Base-by-base conservation (phyloP, 2,888 invertebrate genomes). In the Pseudococcus viburni region DNA sequence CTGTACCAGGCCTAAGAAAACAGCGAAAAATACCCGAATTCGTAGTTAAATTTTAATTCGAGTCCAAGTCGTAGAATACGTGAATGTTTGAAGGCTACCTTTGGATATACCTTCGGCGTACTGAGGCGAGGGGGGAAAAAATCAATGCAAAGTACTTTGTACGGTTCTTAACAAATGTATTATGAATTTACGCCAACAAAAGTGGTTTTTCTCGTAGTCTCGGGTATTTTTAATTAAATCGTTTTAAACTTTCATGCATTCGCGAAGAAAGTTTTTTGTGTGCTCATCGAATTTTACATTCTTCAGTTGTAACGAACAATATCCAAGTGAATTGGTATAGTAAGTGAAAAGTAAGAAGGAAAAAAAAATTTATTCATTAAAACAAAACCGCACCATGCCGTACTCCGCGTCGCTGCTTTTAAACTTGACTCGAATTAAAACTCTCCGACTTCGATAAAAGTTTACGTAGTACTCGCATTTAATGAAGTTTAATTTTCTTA, bases 271-370 rank as follows among this genome's bases (percentile, higher is more conserved):
- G 80, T 80, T 80, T 80, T 80, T 80, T 80, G 80, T 80, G 19
- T 80, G 80, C 80, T 80, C 80, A 80, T 80, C 80, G 80, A 42
- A 80, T 80, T 80, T 80, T 42, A 80, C 80, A 80, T 80, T 80
- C 80, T 80, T 42, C 80, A 59, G 59, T 59, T 19, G 80, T 80
- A 80, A 42, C n/a, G 39, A 80, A 73, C 68, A 73, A 73, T 73
- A 73, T 73, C 80, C 80, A n/a, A 80, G 80, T 42, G 39, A 80
- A 42, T 80, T n/a, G 80, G 80, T 80, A 73, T 73, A 26, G 68
- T 73, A 33, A 73, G 33, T 73, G 68, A 33, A 73, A 73, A 59
- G 59, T 59, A 59, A 59, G 11, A 19, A 59, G 19, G 19, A 59
- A 46, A 80, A 80, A 80, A 80, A 80, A 80, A 42, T 42, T 42